phyloP scores from a whole-genome alignment of 2,113 vertebrate genomes.

The Myiozetetes cayanensis region DNA sequence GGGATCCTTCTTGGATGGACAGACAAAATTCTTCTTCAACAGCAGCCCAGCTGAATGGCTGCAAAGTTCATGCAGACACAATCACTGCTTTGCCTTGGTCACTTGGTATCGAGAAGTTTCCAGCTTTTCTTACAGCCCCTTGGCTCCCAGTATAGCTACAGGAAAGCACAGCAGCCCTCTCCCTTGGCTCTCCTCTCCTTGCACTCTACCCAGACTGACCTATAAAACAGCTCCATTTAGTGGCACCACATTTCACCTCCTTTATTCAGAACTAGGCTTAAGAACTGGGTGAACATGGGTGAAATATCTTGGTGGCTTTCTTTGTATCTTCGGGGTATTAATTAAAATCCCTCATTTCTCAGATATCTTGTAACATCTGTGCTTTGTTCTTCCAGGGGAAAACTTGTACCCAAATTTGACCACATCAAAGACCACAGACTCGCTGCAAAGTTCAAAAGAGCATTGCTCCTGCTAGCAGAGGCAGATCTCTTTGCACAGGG shows the following conservation, averaged over 20 bases:
- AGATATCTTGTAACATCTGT: not conserved
- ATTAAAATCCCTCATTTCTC: slow-evolving; percentile 11
- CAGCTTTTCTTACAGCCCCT: not conserved
- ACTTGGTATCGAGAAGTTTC: not conserved
- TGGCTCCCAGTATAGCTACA: not conserved
- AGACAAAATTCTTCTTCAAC: not conserved
- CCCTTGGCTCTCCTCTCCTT: not conserved
- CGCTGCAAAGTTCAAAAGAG: not conserved
- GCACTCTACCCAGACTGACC: not conserved
- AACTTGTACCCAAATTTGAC: not conserved
- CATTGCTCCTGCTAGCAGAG: not conserved
- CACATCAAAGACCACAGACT: slow-evolving; percentile 3
- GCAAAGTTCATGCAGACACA: not conserved
- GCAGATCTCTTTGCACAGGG: not conserved
- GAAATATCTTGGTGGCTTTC: not conserved
- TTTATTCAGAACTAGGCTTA: not conserved
- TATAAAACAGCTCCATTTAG: not conserved
- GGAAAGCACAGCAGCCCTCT: not conserved
- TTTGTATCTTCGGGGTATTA: not conserved
- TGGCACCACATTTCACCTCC: not conserved
- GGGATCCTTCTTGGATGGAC: not conserved
- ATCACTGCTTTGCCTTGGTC: not conserved
- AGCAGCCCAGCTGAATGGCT: not conserved
- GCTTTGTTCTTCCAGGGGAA: slow-evolving; percentile 13
- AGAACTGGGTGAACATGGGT: not conserved